phyloP scores from a whole-genome alignment of 2,113 vertebrate genomes.

The Laticauda colubrina region DNA sequence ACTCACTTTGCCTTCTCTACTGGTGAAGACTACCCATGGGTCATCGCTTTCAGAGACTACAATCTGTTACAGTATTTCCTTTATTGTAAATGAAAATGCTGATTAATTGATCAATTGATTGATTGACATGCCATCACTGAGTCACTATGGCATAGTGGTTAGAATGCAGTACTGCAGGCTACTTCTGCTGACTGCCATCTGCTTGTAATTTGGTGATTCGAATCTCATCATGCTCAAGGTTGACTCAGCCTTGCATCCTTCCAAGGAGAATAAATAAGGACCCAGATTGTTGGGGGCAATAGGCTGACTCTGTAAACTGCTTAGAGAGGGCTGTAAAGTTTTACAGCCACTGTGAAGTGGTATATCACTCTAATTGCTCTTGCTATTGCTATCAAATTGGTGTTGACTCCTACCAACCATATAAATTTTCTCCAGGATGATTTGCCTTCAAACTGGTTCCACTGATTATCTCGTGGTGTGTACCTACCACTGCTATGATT shows the following conservation, averaged over 20 bases:
- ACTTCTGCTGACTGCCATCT: too few species aligned
- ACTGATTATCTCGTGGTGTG: neutral
- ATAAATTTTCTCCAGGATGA: neutral
- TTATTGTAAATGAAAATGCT: neutral
- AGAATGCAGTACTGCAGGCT: too few species aligned
- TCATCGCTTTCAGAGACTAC: neutral
- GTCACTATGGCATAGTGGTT: too few species aligned
- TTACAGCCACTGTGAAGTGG: too few species aligned
- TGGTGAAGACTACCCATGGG: neutral
- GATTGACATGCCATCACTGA: neutral
- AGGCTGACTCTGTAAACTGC: too few species aligned
- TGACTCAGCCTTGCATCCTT: too few species aligned
- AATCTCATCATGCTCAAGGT: too few species aligned
- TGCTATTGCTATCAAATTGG: neutral
- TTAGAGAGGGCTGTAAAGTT: too few species aligned
- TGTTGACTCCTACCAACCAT: neutral
- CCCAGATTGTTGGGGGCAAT: too few species aligned
- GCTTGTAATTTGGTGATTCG: too few species aligned
- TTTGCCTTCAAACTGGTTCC: neutral
- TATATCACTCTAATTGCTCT: too few species aligned
- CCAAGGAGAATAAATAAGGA: too few species aligned
- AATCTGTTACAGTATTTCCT: neutral
- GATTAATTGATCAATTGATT: neutral
- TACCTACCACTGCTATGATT: neutral
- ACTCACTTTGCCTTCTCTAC: neutral